Conservation (phyloP, 2,888 invertebrate species). For the Aspidiotus rigidus region DNA sequence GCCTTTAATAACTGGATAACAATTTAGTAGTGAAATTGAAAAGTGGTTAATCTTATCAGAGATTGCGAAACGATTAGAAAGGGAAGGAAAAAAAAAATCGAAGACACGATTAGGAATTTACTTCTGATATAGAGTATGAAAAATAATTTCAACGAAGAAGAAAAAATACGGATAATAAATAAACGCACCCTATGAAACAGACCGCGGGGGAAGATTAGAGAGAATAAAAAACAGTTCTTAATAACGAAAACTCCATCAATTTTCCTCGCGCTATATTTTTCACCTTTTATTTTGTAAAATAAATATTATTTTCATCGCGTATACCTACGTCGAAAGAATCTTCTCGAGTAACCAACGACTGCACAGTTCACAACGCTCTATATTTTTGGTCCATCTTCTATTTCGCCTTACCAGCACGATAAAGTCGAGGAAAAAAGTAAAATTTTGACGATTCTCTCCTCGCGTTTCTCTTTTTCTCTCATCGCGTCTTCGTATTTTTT, state of each 20-base stretch:
- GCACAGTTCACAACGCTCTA: neutral
- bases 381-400: too few species aligned
- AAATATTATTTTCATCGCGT: slow-evolving; percentile 23
- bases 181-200: neutral
- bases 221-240: slow-evolving; percentile 22
- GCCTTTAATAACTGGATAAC: too few species aligned
- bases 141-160: slow-evolving; percentile 20
- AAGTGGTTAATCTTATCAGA: neutral
- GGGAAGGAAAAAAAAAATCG: neutral
- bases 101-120: neutral
- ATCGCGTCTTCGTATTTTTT: neutral
- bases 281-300: slow-evolving; percentile 28
- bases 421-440: slow-evolving; percentile 15
- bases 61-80: neutral
- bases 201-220: slow-evolving; percentile 10
- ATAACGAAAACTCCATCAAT: slow-evolving; percentile 32
- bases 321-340: slow-evolving; percentile 12
- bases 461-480: neutral
- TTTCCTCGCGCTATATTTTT: slow-evolving; percentile 30
- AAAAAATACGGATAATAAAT: slow-evolving; percentile 27
- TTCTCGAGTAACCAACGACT: neutral
- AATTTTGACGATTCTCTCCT: slow-evolving; percentile 3
- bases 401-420: too few species aligned
- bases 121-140: slow-evolving; percentile 23
- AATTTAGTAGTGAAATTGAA: too few species aligned